A percentile compares a stretch with the other conserved stretches of the same genome.
Conservation (phyloP, 2,113 vertebrate genomes). For the Notarius lentiginosus region DNA sequence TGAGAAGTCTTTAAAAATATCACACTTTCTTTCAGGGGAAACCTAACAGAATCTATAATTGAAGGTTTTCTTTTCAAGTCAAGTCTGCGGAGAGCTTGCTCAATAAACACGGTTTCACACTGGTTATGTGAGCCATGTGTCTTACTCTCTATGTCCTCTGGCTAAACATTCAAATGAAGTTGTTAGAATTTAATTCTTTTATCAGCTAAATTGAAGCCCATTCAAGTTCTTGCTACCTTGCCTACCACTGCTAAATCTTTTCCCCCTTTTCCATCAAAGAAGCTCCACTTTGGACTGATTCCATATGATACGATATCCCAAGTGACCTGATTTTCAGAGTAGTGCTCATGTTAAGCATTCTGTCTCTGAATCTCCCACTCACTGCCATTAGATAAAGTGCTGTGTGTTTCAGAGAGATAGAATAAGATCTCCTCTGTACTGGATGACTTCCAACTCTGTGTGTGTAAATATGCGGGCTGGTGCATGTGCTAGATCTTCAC, state of each 20-base stretch:
- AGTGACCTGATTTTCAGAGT: constrained; percentile 47
- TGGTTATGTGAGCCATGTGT: constrained; percentile 2
- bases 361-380: constrained; percentile 51
- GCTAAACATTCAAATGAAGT: constrained; percentile 21
- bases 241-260: constrained; percentile 1
- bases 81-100: constrained; percentile 2
- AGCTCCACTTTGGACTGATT: constrained; percentile 25
- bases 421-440: constrained; percentile 4
- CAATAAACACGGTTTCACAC: constrained; percentile 21
- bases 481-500: not conserved
- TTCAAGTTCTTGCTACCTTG: not conserved
- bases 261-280: not conserved
- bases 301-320: constrained; percentile 46
- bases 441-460: constrained; percentile 23
- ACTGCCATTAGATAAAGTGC: constrained; percentile 54
- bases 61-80: constrained; percentile 27
- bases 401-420: constrained; percentile 37
- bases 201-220: constrained; percentile 5
- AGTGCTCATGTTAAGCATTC: constrained; percentile 42
- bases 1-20: not conserved
- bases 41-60: constrained; percentile 37
- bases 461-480: not conserved
- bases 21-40: not conserved
- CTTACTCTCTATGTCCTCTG: constrained; percentile 7
- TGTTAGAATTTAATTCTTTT: constrained; percentile 15